Conservation (phyloP, 1,140 invertebrate species). For the Cyphomyrmex costatus region DNA sequence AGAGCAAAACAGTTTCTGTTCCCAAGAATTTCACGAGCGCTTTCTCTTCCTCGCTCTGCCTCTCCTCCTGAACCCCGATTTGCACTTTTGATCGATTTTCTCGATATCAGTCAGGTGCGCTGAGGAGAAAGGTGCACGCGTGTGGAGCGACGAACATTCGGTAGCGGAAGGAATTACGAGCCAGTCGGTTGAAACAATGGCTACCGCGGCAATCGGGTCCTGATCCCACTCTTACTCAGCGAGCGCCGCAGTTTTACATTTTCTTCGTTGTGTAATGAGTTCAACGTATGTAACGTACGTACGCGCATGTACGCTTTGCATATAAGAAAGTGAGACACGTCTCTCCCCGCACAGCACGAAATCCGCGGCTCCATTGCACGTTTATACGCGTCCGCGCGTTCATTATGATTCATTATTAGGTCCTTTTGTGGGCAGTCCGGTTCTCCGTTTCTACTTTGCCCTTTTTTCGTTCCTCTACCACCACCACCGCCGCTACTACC, state of each 20-base stretch:
- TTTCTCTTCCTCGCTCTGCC: slow-evolving; percentile 36
- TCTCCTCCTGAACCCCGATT: slow-evolving; percentile 35
- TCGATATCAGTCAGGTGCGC: slow-evolving; percentile 64
- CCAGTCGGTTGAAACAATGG: slow-evolving; percentile 51
- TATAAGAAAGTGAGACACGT: slow-evolving; percentile 80
- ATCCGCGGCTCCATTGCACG: slow-evolving; percentile 65
- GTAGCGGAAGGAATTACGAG: slow-evolving; percentile 65
- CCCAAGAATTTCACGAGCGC: slow-evolving; percentile 46
- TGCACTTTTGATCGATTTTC: slow-evolving; percentile 64
- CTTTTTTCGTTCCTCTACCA: slow-evolving; percentile 65
- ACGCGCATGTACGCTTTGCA: slow-evolving; percentile 72
- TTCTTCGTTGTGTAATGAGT: slow-evolving; percentile 63
- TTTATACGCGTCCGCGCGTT: slow-evolving; percentile 70
- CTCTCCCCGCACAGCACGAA: slow-evolving; percentile 65
- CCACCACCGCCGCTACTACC: slow-evolving; percentile 7
- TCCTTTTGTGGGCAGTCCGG: slow-evolving; percentile 81
- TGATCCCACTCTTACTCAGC: slow-evolving; percentile 15
- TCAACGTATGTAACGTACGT: slow-evolving; percentile 51
- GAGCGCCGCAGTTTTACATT: slow-evolving; percentile 50
- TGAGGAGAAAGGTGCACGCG: slow-evolving; percentile 56
- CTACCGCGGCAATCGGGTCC: slow-evolving; percentile 24
- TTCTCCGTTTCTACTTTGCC: slow-evolving; percentile 76
- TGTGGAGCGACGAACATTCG: slow-evolving; percentile 43
- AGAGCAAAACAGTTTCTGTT: slow-evolving; percentile 35
- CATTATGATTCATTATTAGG: slow-evolving; percentile 84